A percentile compares a stretch with the other conserved stretches of the same genome.
phyloP scores from a whole-genome alignment of 2,888 invertebrate species.

The Drosophila eohydei region DNA sequence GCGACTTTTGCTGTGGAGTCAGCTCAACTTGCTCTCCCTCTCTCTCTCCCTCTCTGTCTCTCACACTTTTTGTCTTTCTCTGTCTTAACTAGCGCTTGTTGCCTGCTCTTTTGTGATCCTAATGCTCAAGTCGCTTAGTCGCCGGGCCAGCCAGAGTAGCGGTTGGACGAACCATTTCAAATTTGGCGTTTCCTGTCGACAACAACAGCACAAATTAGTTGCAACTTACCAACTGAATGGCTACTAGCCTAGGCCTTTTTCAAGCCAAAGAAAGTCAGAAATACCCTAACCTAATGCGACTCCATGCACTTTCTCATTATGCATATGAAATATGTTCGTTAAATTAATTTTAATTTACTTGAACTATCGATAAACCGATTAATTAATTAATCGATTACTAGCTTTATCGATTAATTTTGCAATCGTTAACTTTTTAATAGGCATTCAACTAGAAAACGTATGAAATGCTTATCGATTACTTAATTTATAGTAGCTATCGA shows the following conservation, averaged over 20 bases:
- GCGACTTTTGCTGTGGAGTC: conserved; percentile 2
- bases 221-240: conserved; percentile 20
- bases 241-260: neutral
- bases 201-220: conserved; percentile 47
- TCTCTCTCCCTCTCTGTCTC: neutral
- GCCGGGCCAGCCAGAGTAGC: neutral
- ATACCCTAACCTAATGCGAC: neutral
- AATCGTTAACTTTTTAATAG: too few relatives aligned
- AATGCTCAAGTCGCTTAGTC: conserved; percentile 18
- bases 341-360: neutral
- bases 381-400: neutral
- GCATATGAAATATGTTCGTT: too few relatives aligned
- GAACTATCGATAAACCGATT: neutral
- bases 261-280: neutral
- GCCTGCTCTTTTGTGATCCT: conserved; percentile 3
- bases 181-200: conserved; percentile 48
- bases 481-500: too few relatives aligned
- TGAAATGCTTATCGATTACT: too few relatives aligned
- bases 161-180: conserved; percentile 41
- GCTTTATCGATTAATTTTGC: neutral
- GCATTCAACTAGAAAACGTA: too few relatives aligned
- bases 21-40: neutral
- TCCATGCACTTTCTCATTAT: neutral
- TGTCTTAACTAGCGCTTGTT: conserved; percentile 1
- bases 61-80: neutral